phyloP scores from a whole-genome alignment of 2,113 vertebrate genomes.

The Rhabdornis inornatus region DNA sequence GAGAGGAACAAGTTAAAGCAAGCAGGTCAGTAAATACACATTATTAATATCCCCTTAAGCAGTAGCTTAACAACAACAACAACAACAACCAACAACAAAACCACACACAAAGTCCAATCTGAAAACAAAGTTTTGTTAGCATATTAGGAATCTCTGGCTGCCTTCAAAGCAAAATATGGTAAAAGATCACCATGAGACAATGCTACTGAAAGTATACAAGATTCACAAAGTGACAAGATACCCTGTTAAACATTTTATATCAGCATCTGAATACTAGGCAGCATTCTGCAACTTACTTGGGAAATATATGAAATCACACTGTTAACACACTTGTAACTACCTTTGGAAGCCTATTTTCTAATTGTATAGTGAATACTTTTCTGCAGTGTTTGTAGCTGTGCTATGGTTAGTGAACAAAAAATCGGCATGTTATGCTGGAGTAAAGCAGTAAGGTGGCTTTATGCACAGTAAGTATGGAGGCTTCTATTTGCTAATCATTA shows the following conservation, averaged over 20 bases:
- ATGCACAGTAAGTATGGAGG: conserved; percentile 68
- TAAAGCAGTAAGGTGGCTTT: conserved; percentile 78
- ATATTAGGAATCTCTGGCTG: conserved; percentile 36
- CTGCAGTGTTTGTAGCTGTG: conserved; percentile 70
- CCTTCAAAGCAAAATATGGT: conserved; percentile 29
- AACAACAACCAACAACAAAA: background rate
- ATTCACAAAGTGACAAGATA: conserved; percentile 35
- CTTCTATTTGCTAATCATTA: conserved; percentile 68
- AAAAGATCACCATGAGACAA: conserved; percentile 17
- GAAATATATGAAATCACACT: conserved; percentile 61
- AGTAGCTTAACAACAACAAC: conserved; percentile 10
- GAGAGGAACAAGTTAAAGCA: conserved; percentile 46
- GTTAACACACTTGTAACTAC: conserved; percentile 68
- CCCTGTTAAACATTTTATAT: conserved; percentile 38
- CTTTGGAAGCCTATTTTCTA: conserved; percentile 69
- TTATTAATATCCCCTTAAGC: conserved; percentile 35
- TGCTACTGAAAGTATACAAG: background rate
- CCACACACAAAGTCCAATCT: background rate
- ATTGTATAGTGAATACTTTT: conserved; percentile 60
- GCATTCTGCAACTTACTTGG: conserved; percentile 52
- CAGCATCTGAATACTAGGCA: conserved; percentile 60
- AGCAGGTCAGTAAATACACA: conserved; percentile 17
- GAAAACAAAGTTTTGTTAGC: conserved; percentile 25
- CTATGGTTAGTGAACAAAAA: conserved; percentile 73
- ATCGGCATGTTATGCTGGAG: conserved; percentile 69